Evolutionary conservation across 2,113 vertebrate genomes (phyloP).

Genomic region (Lophochroa leadbeateri): DNA sequence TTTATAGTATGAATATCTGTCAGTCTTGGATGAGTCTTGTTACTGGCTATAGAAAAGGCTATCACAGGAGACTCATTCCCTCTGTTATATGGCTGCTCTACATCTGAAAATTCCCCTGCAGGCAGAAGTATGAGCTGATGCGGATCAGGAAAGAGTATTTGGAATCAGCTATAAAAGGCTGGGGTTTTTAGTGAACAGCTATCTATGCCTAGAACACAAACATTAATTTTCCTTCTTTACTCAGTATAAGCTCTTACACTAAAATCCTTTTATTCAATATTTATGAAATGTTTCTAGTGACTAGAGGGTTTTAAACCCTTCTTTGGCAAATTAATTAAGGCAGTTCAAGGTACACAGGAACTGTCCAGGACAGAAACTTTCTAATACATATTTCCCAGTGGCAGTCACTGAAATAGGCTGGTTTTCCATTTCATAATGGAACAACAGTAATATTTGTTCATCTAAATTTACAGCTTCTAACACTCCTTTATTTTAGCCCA

Average conservation of each 20-base stretch:
- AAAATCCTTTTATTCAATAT: background rate
- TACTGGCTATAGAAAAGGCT: background rate
- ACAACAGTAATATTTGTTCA: background rate
- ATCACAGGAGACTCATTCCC: background rate
- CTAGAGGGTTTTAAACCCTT: background rate
- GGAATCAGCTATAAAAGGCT: background rate
- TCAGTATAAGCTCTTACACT: background rate
- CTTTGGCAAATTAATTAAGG: background rate
- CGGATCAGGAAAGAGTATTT: background rate
- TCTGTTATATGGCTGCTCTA: rapidly evolving
- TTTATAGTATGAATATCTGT: background rate
- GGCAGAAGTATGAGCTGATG: background rate
- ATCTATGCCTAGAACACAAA: background rate
- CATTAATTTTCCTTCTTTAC: background rate
- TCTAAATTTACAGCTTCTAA: background rate
- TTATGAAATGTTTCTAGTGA: background rate
- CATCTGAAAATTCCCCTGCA: background rate
- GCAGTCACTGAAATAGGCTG: background rate
- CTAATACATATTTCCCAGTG: background rate
- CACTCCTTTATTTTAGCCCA: background rate
- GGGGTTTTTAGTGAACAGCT: rapidly evolving
- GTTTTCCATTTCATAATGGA: background rate
- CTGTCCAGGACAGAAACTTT: background rate
- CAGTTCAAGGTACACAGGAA: background rate
- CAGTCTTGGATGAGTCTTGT: background rate